Conservation (phyloP, 2,888 invertebrate genomes). For the Campaea margaritaria region DNA sequence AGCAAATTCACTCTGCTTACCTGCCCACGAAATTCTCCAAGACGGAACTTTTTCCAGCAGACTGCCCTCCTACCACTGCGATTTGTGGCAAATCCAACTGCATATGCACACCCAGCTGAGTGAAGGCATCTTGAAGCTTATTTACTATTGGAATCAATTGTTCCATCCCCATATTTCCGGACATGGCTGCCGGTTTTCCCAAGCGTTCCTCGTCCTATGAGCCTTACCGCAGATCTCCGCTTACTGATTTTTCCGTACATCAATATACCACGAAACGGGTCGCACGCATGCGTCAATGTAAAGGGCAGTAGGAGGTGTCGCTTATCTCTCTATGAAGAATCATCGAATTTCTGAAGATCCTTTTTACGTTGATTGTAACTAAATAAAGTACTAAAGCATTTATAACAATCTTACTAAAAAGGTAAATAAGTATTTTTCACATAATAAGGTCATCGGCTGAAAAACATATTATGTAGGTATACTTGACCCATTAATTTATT, state of each 20-base stretch:
- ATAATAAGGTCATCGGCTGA: too few species aligned
- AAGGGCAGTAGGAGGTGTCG: slow-evolving; percentile 44
- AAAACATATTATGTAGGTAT: too few species aligned
- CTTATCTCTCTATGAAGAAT: slow-evolving; percentile 22
- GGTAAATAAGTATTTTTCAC: too few species aligned
- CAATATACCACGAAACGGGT: slow-evolving; percentile 67
- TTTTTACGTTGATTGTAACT: background rate
- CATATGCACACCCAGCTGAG: slow-evolving; percentile 98
- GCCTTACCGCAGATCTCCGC: slow-evolving; percentile 77
- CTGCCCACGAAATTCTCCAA: slow-evolving; percentile 99
- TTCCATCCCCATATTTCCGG: slow-evolving; percentile 97
- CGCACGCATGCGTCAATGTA: slow-evolving; percentile 69
- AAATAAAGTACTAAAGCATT: background rate
- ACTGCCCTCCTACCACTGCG: slow-evolving; percentile 99
- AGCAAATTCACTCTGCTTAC: slow-evolving; percentile 82
- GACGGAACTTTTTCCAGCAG: slow-evolving; percentile 99
- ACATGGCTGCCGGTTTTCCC: slow-evolving; percentile 81
- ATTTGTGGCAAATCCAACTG: slow-evolving; percentile 99
- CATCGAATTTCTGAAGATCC: slow-evolving; percentile 22
- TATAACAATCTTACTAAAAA: background rate
- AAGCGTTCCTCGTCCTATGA: slow-evolving; percentile 74
- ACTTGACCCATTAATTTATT: too few species aligned
- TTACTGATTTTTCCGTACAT: slow-evolving; percentile 81
- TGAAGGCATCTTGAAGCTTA: slow-evolving; percentile 99
- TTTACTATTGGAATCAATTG: slow-evolving; percentile 99